phyloP scores from a whole-genome alignment of 23 tunicate genomes.

The Clavelina lepadiformis region DNA sequence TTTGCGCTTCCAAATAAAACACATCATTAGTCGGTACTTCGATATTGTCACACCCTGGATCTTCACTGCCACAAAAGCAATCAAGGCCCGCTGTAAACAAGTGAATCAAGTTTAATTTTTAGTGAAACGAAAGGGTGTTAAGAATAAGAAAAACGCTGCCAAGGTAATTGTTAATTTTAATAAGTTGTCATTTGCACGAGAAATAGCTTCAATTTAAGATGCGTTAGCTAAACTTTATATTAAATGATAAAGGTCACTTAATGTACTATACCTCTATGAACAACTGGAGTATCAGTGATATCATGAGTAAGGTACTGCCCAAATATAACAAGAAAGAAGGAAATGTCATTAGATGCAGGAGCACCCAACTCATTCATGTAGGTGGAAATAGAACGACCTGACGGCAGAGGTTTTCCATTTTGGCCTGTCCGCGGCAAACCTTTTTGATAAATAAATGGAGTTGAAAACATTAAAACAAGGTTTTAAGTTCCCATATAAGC shows the following conservation, averaged over 20 bases:
- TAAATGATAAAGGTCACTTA: no score
- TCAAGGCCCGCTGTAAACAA: no score
- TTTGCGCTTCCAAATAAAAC: conserved; percentile 28
- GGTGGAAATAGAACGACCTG: conserved; percentile 37
- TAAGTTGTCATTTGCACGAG: no score
- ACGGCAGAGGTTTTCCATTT: conserved; percentile 21
- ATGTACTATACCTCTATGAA: conserved; percentile 52
- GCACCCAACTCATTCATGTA: conserved; percentile 15
- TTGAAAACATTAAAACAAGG: no score
- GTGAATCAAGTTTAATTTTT: no score
- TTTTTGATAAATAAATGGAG: no score
- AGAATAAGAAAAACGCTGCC: no score
- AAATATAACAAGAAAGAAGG: conserved; percentile 71
- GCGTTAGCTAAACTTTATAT: no score
- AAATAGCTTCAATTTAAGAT: no score
- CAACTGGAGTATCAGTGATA: conserved; percentile 58
- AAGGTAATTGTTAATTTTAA: no score
- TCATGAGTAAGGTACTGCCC: conserved; percentile 91
- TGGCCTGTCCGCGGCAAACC: conserved; percentile 23
- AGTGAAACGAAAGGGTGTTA: no score
- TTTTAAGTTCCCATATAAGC: no score
- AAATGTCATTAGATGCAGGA: conserved; percentile 9
- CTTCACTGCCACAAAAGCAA: conserved; percentile 49
- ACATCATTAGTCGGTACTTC: conserved; percentile 27
- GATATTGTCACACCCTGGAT: conserved; percentile 68